phyloP scores from a whole-genome alignment of 2,113 vertebrate species.

The Pampusana beccarii region DNA sequence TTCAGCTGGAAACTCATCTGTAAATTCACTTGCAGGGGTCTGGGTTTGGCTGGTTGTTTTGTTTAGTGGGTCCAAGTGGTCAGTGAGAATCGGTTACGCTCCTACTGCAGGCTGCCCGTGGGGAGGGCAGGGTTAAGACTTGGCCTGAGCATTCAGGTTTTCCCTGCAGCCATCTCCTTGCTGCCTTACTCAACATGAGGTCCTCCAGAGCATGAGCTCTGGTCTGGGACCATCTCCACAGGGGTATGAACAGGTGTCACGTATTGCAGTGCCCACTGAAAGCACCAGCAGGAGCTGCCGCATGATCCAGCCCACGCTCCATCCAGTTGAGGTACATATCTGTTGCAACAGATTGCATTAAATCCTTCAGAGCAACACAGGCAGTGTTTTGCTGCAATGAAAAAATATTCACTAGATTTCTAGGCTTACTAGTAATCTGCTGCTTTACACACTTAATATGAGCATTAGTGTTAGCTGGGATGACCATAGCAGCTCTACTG shows the following conservation, averaged over 20 bases:
- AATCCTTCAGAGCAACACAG: background rate
- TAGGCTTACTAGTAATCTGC: background rate
- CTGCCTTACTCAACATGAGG: background rate
- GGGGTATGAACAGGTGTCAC: fast-evolving
- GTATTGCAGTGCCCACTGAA: background rate
- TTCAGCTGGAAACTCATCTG: background rate
- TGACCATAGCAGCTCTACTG: background rate
- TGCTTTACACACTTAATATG: background rate
- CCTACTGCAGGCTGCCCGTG: background rate
- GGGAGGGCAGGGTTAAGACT: background rate
- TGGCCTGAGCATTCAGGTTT: background rate
- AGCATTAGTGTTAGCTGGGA: background rate
- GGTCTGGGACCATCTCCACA: background rate
- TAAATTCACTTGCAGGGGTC: background rate
- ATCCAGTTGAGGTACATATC: background rate
- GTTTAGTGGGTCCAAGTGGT: background rate
- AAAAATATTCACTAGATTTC: background rate
- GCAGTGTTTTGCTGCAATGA: background rate
- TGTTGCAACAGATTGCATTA: background rate
- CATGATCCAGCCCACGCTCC: background rate
- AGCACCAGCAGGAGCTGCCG: background rate
- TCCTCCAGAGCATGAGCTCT: background rate
- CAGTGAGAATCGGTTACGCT: background rate
- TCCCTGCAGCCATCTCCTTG: background rate
- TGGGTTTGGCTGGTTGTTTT: background rate